Base-by-base conservation (phyloP, 2,113 vertebrate genomes). In the Trinectes maculatus region DNA sequence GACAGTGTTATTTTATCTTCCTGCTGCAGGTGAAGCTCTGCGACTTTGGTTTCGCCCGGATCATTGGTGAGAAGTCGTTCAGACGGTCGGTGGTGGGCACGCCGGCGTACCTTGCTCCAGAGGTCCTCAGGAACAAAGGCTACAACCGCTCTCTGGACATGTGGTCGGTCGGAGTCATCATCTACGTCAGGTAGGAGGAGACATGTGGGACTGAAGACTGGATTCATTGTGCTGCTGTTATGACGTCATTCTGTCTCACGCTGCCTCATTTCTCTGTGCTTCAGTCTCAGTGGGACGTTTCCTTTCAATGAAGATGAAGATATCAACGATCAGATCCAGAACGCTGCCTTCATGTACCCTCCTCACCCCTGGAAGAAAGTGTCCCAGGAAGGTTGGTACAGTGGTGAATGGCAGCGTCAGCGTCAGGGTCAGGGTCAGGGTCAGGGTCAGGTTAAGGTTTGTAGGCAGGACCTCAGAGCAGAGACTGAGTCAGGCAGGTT, bases 311-410 rank as follows among this genome's bases (percentile, higher is more conserved):
- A 99, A 85, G 97, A 99, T 48, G 97, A 99, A 86, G 97, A 99
- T 65, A 99, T 99, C 58, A 95, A 99, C 1, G 97, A 99, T 89
- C 97, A 99, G 86, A 99, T 99, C 87, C 96, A 98, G 86, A 99
- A 98, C 52, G 97, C 97, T 6, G 96, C 95, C 82, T 99, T 99
- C 91, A 99, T 99, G 97, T 99, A 98, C 70, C 97, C 97, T n/a
- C 95, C 97, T 4, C 96, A 98, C 55, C 97, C 97, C 22, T 98
- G 97, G 97, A 98, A 98, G 81, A 97, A 98, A 74, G 92, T 98
- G 63, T 98, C 96, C 53, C 92, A 89, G 33, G 96, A 98, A 93
- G 97, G 97, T 98, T 90, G 15, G 66, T 47, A 5, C 34, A 26
- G 15, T 15, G n/a, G n/a, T n/a, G n/a, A n/a, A n/a, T n/a, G n/a